Evolutionary conservation across 2,888 invertebrate genomes (phyloP).

Genomic region (Lumbricus terrestris): DNA sequence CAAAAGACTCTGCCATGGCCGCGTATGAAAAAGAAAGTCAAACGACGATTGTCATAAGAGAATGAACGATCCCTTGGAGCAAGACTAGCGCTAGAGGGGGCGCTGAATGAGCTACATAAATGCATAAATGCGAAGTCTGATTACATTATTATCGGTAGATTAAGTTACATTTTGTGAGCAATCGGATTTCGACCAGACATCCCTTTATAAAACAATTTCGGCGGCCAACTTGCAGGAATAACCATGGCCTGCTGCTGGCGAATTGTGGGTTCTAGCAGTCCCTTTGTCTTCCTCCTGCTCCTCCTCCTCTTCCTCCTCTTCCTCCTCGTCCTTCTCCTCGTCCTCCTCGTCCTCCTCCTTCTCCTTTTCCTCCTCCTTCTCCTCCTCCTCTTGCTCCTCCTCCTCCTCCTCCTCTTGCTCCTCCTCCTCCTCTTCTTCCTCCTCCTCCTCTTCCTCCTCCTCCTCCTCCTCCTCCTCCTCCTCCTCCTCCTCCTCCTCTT

Average conservation of each 20-base stretch:
- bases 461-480: no score
- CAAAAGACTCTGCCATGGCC: background rate
- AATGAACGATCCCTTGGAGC: background rate
- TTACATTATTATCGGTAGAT: no score
- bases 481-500: no score
- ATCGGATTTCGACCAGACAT: no score
- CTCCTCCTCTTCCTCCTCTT: conserved; percentile 21
- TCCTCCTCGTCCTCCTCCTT: conserved; percentile 21
- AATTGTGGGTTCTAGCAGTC: no score
- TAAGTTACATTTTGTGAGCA: no score
- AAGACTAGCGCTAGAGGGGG: background rate
- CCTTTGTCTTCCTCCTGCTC: conserved; percentile 16
- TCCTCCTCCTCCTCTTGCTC: background rate
- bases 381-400: conserved; percentile 16
- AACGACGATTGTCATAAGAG: background rate
- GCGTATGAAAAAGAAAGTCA: background rate
- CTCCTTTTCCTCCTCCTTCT: conserved; percentile 20
- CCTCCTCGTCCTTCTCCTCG: conserved; percentile 17
- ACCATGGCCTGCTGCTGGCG: no score
- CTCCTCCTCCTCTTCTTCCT: background rate
- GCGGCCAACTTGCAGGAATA: no score
- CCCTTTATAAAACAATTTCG: no score
- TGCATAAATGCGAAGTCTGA: no score
- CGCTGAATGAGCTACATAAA: background rate
- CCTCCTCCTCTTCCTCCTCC: background rate